Evolutionary conservation across 1,140 invertebrate genomes (phyloP).

Genomic region (Nephotettix cincticeps): DNA sequence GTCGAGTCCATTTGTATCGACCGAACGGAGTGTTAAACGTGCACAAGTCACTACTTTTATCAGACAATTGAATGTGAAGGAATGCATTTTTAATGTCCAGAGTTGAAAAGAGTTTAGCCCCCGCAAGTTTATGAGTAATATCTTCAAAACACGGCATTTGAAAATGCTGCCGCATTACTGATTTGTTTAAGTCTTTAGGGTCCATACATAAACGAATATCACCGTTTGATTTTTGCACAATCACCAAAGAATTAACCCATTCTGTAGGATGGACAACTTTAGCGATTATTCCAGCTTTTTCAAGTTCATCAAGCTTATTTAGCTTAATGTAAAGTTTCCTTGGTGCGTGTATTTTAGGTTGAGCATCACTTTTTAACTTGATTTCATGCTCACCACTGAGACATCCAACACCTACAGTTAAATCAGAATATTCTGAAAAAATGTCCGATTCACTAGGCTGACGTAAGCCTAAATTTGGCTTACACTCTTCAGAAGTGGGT

Average conservation of each 20-base stretch:
- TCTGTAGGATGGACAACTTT: slow-evolving; percentile 44
- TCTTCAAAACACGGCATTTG: slow-evolving; percentile 49
- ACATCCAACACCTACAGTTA: neutral
- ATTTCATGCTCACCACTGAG: neutral
- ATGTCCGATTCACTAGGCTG: neutral
- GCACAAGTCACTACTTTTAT: neutral
- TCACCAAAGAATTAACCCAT: slow-evolving; percentile 50
- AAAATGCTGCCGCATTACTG: slow-evolving; percentile 47
- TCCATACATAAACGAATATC: slow-evolving; percentile 53
- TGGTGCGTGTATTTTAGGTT: neutral
- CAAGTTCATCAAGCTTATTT: neutral
- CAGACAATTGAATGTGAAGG: too few relatives aligned
- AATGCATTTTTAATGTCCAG: slow-evolving; percentile 50
- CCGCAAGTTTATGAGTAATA: slow-evolving; percentile 44
- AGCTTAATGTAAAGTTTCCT: neutral
- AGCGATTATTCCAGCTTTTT: neutral
- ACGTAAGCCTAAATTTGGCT: neutral
- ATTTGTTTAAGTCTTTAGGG: slow-evolving; percentile 51
- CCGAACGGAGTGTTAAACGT: neutral
- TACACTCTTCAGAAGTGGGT: neutral
- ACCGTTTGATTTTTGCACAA: slow-evolving; percentile 47
- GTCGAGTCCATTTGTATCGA: slow-evolving; percentile 12
- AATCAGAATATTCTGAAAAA: neutral
- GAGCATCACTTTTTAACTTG: neutral
- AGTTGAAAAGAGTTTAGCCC: slow-evolving; percentile 48